phyloP scores from a whole-genome alignment of 2,113 vertebrate genomes.

The Pseudonaja textilis region DNA sequence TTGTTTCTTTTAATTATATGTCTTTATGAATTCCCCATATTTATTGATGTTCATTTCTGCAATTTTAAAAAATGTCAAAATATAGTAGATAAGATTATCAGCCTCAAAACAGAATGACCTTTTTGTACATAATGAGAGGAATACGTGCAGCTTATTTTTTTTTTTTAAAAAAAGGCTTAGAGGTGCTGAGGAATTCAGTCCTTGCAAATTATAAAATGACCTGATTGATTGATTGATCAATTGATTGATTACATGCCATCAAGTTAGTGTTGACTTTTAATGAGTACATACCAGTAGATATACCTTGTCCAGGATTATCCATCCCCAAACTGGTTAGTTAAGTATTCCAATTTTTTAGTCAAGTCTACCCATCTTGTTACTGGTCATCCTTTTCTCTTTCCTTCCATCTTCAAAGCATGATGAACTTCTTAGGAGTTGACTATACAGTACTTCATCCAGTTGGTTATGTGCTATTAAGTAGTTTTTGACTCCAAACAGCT shows the following conservation, averaged over 20 bases:
- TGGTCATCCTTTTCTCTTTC: no score
- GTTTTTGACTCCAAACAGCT: no score
- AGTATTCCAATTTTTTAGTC: no score
- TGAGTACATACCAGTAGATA: no score
- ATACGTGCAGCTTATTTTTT: background rate
- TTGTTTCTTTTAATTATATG: background rate
- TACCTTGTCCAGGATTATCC: no score
- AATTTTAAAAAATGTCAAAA: background rate
- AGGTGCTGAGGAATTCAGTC: background rate
- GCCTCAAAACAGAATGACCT: background rate
- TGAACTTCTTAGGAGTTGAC: no score
- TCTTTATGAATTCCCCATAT: fast-evolving
- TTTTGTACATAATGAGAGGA: background rate
- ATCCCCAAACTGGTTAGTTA: no score
- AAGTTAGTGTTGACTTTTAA: no score
- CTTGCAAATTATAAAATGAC: background rate
- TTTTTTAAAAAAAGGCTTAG: background rate
- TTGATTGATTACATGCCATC: background rate
- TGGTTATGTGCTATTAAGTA: no score
- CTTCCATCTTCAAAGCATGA: no score
- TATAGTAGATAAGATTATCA: background rate
- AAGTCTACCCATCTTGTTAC: no score
- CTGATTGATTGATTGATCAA: background rate
- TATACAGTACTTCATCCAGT: no score
- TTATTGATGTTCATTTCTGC: background rate